Conservation (phyloP, 2,888 invertebrate species). For the Athalia rosae region DNA sequence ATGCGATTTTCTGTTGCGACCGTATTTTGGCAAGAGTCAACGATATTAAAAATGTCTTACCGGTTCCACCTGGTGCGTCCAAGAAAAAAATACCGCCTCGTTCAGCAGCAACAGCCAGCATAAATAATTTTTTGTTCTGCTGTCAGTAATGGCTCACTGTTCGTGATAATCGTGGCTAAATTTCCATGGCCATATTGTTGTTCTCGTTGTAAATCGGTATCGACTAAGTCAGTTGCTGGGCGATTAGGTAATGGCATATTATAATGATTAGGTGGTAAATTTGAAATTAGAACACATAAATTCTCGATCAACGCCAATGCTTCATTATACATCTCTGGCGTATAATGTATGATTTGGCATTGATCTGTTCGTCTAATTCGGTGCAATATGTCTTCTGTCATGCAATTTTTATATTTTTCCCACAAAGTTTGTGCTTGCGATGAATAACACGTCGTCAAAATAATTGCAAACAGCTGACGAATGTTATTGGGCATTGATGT, state of each 20-base stretch:
- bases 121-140: conserved; percentile 50
- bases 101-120: no score
- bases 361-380: conserved; percentile 54
- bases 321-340: conserved; percentile 60
- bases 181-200: conserved; percentile 51
- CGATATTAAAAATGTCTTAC: no score
- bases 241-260: conserved; percentile 56
- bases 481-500: conserved; percentile 57
- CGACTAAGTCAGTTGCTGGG: conserved; percentile 49
- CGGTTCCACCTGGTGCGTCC: no score
- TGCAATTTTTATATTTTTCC: conserved; percentile 61
- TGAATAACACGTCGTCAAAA: conserved; percentile 59
- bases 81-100: no score
- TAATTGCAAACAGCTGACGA: conserved; percentile 61
- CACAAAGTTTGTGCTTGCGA: conserved; percentile 58
- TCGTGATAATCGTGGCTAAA: conserved; percentile 49
- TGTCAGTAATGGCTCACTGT: conserved; percentile 49
- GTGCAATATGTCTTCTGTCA: conserved; percentile 62
- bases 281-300: conserved; percentile 52
- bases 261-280: conserved; percentile 54
- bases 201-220: conserved; percentile 58
- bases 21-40: no score
- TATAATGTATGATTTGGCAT: conserved; percentile 52
- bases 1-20: no score
- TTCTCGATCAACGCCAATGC: conserved; percentile 61